Base-by-base conservation (phyloP, 2,888 invertebrate species). In the Pegoplata infirma region DNA sequence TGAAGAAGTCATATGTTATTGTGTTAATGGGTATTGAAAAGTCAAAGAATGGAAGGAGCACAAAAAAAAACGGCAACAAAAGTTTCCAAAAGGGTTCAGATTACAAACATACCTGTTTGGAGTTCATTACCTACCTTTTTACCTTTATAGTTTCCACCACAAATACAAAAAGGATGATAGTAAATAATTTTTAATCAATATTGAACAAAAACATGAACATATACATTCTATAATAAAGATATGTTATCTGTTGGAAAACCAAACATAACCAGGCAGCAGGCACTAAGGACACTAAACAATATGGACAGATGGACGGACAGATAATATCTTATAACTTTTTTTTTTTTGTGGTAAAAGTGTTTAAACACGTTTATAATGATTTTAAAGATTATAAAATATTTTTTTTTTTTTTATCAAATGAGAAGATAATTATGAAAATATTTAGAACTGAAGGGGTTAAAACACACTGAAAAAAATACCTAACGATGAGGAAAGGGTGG, bases 21-120 rank as follows among this genome's bases (percentile, higher is more conserved):
- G 58, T 46, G 46, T 64, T 69, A 76, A 69, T 69, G 64, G 63
- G 44, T 66, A 71, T 59, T 59, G 64, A 66, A 59, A 64, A 69
- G 76, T 76, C 23, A 51, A 40, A 59, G 59, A 71, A 64, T 36
- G 53, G 21, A 46, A 17, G 14, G 51, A n/a, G n/a, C n/a, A n/a
- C n/a, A n/a, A n/a, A n/a, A n/a, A n/a, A n/a, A n/a, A n/a, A n/a
- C n/a, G n/a, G n/a, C 7, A 59, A 53, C 61, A 44, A 28, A 40
- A 47, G 3, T 32, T 56, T 2, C 23, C 17, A 56, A 75, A 47
- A 69, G 53, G 69, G 21, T 53, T 69, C 69, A 59, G 28, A 66
- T 76, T 69, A 69, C 51, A 74, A 66, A 6, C n/a, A 12, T 12
- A 40, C 36, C 36, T 40, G 36, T 40, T n/a, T n/a, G n/a, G n/a